Base-by-base conservation (phyloP, 2,797 vertebrate species). In the Ispidina picta region DNA sequence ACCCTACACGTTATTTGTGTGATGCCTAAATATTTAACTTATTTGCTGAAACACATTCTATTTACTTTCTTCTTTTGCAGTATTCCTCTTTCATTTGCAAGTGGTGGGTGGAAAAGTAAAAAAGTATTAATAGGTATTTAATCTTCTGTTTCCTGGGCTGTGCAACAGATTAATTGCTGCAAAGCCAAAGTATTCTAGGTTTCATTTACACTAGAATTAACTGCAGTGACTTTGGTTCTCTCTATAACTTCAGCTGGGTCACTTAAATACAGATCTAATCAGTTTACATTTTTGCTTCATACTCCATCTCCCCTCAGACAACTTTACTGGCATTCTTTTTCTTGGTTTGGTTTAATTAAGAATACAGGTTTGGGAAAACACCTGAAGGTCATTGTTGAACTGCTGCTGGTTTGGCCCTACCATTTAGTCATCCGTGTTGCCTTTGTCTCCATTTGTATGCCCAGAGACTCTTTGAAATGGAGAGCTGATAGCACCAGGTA, bases 221-320 rank as follows among this genome's bases (percentile, higher is more conserved):
- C 64, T 68, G 19, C 22, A 33, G 11, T 37, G 39, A 44, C 48
- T 88, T 92, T 31, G 37, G 2, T 43, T 92, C 37, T 84, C 13
- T 84, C 15, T 71, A 1, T 54, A 86, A 51, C 39, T 62, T 66
- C 16, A 10, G 6, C 15, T 41, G 41, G 8, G 37, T 51, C 35
- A 28, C 21, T 80, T 79, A 63, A 80, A 49, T 39, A 10, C 8
- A n/a, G 39, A 60, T 83, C 43, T 70, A 68, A 66, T 76, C 10
- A 19, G 31, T 69, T 39, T 19, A n/a, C 7, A 20, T 54, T 85
- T 95, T 74, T 41, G 44, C 11, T 55, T n/a, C 54, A 26, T 6
- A 28, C 14, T 9, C 15, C 22, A 13, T 4, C 4, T 0, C 8
- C 18, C 11, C 39, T 7, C 13, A 0, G 7, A 51, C 19, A 72